phyloP scores from a whole-genome alignment of 2,888 invertebrate genomes.

The Linyphia triangularis region DNA sequence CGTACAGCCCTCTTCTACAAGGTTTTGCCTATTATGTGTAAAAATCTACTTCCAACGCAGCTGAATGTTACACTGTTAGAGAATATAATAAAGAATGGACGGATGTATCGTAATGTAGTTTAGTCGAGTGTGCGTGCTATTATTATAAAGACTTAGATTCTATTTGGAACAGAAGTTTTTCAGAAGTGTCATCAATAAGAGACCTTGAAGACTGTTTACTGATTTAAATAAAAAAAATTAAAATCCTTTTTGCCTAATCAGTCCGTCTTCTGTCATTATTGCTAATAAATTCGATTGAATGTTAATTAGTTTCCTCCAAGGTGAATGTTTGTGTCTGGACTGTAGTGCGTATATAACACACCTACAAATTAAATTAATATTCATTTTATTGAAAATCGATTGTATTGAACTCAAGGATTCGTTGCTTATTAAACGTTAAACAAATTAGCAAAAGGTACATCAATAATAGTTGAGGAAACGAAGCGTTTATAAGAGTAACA shows the following conservation, averaged over 20 bases:
- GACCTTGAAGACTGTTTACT: background rate
- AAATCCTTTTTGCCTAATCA: background rate
- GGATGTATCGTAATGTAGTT: background rate
- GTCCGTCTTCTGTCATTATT: background rate
- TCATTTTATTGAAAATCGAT: background rate
- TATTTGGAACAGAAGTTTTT: background rate
- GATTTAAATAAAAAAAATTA: background rate
- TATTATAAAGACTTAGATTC: background rate
- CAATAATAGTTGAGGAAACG: too few relatives aligned
- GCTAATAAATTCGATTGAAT: background rate
- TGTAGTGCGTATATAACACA: background rate
- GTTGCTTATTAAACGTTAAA: slow-evolving; percentile 12
- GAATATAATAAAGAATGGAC: background rate
- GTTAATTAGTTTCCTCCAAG: background rate
- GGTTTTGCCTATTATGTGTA: slow-evolving; percentile 12
- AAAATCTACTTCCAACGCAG: background rate
- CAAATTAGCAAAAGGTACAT: background rate
- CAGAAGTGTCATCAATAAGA: background rate
- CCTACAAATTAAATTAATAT: background rate
- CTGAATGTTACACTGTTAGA: background rate
- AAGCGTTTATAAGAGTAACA: too few relatives aligned
- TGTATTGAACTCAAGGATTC: slow-evolving; percentile 30
- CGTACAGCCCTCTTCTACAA: slow-evolving; percentile 19
- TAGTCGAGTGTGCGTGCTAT: background rate
- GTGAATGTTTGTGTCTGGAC: background rate